A percentile compares a stretch with the other conserved stretches of the same genome.
phyloP scores from a whole-genome alignment of 2,888 invertebrate genomes.

The Hirtodrosophila duncani region DNA sequence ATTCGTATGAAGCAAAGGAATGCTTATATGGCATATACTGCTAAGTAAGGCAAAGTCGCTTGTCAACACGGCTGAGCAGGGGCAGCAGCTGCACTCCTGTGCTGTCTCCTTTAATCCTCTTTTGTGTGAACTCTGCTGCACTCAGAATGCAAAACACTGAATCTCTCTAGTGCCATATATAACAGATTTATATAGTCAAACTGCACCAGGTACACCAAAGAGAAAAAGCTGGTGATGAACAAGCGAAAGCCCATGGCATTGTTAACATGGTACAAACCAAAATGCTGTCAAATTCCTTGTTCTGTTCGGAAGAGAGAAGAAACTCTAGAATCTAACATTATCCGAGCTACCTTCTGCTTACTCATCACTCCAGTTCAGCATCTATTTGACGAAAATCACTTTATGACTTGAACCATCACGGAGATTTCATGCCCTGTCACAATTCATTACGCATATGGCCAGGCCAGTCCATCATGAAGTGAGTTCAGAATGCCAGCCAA shows the following conservation, averaged over 20 bases:
- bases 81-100: neutral
- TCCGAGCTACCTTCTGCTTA: neutral
- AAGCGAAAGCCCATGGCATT: too few species aligned
- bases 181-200: too few species aligned
- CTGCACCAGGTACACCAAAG: too few species aligned
- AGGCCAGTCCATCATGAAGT: too few species aligned
- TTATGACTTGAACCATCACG: constrained; percentile 13
- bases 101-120: neutral
- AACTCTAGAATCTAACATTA: too few species aligned
- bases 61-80: too few species aligned
- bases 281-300: constrained; percentile 37
- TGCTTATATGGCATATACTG: constrained; percentile 6
- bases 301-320: constrained; percentile 12
- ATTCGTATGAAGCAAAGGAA: neutral
- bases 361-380: neutral
- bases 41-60: too few species aligned
- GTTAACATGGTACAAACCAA: too few species aligned
- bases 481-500: constrained; percentile 15
- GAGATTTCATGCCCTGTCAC: constrained; percentile 8
- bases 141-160: too few species aligned
- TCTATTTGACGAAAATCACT: constrained; percentile 5
- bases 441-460: too few species aligned
- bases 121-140: neutral
- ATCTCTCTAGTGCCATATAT: too few species aligned
- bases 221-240: too few species aligned